Evolutionary conservation across 2,113 vertebrate genomes (phyloP).

Genomic region (Atractosteus spatula): DNA sequence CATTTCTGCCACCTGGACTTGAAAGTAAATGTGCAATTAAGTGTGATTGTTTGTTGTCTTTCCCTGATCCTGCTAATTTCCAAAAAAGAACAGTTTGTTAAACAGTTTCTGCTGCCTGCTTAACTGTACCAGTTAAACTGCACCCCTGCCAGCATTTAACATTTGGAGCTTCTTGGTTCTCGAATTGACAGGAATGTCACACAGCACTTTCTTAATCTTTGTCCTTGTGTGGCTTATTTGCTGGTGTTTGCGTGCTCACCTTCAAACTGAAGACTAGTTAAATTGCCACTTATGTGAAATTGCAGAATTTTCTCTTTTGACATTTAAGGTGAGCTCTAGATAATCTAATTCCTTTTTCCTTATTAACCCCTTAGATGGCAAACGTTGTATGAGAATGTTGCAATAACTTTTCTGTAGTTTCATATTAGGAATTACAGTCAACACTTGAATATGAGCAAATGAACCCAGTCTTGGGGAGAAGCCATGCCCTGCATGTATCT

Average conservation of each 20-base stretch:
- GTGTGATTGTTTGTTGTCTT: slow-evolving; percentile 53
- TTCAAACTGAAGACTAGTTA: not conserved
- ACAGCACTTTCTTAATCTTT: not conserved
- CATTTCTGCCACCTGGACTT: slow-evolving; percentile 62
- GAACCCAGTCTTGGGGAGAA: no score
- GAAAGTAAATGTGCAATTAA: slow-evolving; percentile 62
- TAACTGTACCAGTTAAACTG: not conserved
- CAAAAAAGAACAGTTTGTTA: slow-evolving; percentile 39
- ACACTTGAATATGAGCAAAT: no score
- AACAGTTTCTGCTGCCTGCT: slow-evolving; percentile 5
- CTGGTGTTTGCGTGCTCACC: not conserved
- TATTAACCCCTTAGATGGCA: no score
- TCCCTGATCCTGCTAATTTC: slow-evolving; percentile 50
- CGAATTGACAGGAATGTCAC: not conserved
- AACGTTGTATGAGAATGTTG: no score
- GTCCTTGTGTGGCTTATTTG: not conserved
- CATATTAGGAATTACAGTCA: no score
- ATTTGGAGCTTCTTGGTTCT: not conserved
- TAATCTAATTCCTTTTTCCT: no score
- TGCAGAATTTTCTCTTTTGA: no score
- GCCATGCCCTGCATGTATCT: no score
- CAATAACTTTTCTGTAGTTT: no score
- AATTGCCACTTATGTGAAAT: no score
- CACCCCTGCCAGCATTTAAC: not conserved
- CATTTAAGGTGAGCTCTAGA: no score